Evolutionary conservation across 2,888 invertebrate genomes (phyloP), one percentile per base, ranked within the genome.

Genomic region (Noctua fimbriata): DNA sequence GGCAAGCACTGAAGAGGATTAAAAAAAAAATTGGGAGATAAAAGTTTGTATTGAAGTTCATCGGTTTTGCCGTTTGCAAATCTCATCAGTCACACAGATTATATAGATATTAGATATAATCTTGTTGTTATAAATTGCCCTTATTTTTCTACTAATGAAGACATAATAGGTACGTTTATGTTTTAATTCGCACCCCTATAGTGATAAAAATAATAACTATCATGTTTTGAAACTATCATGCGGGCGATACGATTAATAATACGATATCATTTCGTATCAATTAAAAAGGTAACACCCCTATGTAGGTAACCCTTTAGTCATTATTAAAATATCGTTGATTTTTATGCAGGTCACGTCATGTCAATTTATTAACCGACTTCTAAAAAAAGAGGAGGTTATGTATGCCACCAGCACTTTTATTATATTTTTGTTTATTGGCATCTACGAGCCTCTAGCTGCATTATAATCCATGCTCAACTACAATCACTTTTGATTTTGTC

Each of bases 141-240:
- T 18, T 49, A 60, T 60, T 79, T 79, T 71, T 63, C 14, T n/a
- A 41, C 0, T 28, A 67, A 81, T 63, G 5, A 76, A 74, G 55
- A 55, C 24, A 49, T 66, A 21, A 76, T 21, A 55, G 10, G 7
- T 60, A 24, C 6, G 32, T 70, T 69, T 24, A 58, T 60, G n/a
- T 41, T 63, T 84, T 72, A 71, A 78, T 74, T 78, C n/a, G 2
- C 75, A 74, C 88, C 88, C 88, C 47, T 79, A 87, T 79, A 16
- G 1, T 44, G 28, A 67, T 78, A 65, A 77, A 69, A 76, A 77
- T 52, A 65, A 77, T 73, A 72, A 67, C n/a, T 36, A 52, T 75
- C 36, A 41, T 66, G 60, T 66, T 72, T 69, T 79, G 16, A 65
- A 9, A 52, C 6, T 44, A 58, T 55, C 36, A 89, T 89, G 86